phyloP scores from a whole-genome alignment of 2,888 invertebrate species.

The Frankliniella intonsa region DNA sequence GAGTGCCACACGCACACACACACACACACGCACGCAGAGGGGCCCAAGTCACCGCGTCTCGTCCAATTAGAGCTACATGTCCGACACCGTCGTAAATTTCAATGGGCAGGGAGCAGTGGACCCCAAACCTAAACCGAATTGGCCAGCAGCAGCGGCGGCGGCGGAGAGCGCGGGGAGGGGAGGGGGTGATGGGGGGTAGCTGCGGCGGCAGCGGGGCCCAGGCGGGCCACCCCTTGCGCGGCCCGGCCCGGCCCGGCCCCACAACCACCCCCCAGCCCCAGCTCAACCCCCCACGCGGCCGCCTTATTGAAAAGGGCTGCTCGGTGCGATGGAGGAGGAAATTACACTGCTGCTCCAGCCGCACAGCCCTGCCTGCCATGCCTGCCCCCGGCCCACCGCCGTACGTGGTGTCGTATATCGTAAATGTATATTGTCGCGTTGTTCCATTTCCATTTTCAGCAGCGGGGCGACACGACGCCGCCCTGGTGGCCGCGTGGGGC shows the following conservation, averaged over 20 bases:
- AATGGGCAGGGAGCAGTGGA: not conserved
- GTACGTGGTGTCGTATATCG: not conserved
- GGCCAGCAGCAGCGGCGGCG: not conserved
- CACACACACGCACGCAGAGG: too few species aligned
- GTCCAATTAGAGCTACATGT: slow-evolving; percentile 19
- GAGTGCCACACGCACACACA: too few species aligned
- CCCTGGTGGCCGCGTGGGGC: not conserved
- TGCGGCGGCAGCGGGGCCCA: too few species aligned
- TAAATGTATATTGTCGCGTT: not conserved
- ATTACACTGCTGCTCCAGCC: not conserved
- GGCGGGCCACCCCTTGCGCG: not conserved
- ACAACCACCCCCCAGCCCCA: not conserved
- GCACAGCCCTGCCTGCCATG: not conserved
- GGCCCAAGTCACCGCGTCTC: not conserved
- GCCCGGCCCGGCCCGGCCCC: not conserved
- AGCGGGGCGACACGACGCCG: not conserved
- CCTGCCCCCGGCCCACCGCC: not conserved
- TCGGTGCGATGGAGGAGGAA: not conserved
- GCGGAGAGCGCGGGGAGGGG: not conserved
- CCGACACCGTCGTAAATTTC: slow-evolving; percentile 9
- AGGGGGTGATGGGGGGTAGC: not conserved
- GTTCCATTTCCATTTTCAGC: not conserved
- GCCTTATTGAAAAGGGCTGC: not conserved
- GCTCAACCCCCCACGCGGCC: not conserved
- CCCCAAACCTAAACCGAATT: not conserved